A percentile compares a stretch with the other conserved stretches of the same genome.
These are phyloP conservation scores for Semaprochilodus insignis DNA, from an alignment of 2,797 vertebrate species.

Conservation along the genomic window DNA sequence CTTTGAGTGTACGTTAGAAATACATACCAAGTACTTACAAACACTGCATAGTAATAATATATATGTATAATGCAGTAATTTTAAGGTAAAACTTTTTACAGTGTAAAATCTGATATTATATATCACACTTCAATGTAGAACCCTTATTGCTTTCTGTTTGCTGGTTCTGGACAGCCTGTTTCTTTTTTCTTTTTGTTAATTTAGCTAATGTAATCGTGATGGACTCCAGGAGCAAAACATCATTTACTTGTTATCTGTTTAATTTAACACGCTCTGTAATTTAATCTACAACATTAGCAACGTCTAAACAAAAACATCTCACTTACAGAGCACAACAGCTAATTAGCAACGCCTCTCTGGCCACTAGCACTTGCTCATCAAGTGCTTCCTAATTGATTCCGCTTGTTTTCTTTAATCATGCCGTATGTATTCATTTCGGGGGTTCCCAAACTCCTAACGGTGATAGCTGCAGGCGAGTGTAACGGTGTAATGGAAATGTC, in stretches of 20 bases:
- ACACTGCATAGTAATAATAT: no score
- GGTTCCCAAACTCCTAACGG: slow-evolving; percentile 48
- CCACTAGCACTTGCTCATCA: slow-evolving; percentile 7
- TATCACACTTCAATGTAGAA: no score
- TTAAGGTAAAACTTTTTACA: no score
- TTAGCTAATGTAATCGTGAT: neutral
- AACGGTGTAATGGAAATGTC: slow-evolving; percentile 60
- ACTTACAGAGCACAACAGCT: slow-evolving; percentile 11
- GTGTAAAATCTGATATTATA: no score
- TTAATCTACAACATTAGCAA: neutral
- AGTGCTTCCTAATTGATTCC: slow-evolving; percentile 3
- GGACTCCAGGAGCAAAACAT: neutral
- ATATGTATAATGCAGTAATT: no score
- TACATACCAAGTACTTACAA: no score
- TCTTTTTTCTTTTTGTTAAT: neutral
- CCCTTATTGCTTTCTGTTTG: neutral
- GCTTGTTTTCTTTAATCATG: slow-evolving; percentile 29
- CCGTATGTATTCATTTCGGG: slow-evolving; percentile 34
- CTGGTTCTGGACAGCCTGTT: neutral
- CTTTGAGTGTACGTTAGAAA: no score
- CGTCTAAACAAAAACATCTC: neutral
- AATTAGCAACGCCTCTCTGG: neutral
- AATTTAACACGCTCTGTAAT: neutral
- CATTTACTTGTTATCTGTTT: no score
- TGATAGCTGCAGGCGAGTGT: slow-evolving; percentile 31